These are phyloP conservation scores for Drosophila quinaria DNA, from an alignment of 2,888 invertebrate genomes.

Conservation along the genomic window DNA sequence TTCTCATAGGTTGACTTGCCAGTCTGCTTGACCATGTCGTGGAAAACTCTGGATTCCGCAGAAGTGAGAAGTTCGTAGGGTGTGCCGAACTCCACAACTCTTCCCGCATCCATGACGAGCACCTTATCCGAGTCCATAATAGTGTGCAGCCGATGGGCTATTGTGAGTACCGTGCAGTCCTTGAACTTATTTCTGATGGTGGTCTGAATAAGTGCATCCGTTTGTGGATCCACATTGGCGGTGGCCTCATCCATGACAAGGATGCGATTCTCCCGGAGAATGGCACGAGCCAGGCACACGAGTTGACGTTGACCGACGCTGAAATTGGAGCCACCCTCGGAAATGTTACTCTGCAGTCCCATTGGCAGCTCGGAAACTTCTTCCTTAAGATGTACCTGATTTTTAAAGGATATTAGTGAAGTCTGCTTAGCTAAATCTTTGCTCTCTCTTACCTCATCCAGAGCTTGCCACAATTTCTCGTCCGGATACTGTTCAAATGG, in stretches of 20 bases:
- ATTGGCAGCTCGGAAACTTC: slow-evolving; percentile 88
- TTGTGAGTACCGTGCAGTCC: slow-evolving; percentile 95
- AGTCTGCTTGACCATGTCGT: slow-evolving; percentile 88
- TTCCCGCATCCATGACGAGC: slow-evolving; percentile 90
- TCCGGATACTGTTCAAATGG: slow-evolving; percentile 93
- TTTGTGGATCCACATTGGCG: slow-evolving; percentile 96
- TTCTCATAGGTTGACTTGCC: slow-evolving; percentile 89
- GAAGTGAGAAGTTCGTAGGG: slow-evolving; percentile 88
- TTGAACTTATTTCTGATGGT: slow-evolving; percentile 92
- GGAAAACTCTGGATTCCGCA: slow-evolving; percentile 86
- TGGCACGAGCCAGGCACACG: slow-evolving; percentile 95
- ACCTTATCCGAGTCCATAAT: slow-evolving; percentile 89
- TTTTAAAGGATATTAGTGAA: not conserved
- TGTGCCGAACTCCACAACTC: slow-evolving; percentile 89
- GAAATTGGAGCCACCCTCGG: slow-evolving; percentile 93
- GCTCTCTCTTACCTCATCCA: slow-evolving; percentile 89
- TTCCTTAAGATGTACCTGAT: slow-evolving; percentile 88
- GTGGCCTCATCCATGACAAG: slow-evolving; percentile 97
- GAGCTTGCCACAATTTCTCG: slow-evolving; percentile 92
- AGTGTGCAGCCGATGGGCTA: slow-evolving; percentile 95
- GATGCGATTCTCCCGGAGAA: slow-evolving; percentile 93
- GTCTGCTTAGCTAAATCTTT: not conserved
- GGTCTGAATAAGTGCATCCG: slow-evolving; percentile 92
- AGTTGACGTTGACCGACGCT: slow-evolving; percentile 96
- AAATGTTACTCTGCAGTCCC: slow-evolving; percentile 90